Base-by-base conservation (phyloP, 2,797 vertebrate species). In the Geotrypetes seraphini region DNA sequence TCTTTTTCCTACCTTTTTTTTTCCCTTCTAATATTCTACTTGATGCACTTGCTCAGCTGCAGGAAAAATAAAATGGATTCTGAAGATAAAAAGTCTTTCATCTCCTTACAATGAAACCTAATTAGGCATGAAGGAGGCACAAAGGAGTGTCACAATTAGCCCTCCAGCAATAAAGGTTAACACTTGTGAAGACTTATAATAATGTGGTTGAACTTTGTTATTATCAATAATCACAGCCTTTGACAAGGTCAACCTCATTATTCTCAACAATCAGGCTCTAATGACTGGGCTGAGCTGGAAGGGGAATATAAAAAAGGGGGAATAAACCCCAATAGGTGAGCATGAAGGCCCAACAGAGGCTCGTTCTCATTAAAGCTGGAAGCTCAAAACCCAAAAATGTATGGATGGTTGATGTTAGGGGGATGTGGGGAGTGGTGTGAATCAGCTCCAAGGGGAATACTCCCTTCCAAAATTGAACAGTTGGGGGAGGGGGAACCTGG, bases 101-200 rank as follows among this genome's bases (percentile, higher is more conserved):
- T 78, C 73, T 67, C 59, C 46, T 48, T 50, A 63, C 57, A 66
- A 49, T 1, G 25, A 59, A 69, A 61, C 36, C 56, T 67, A 71
- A 73, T 75, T 65, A 64, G 53, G 59, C 50, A 26, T 63, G 57
- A 72, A 72, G 62, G 60, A 62, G 63, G 48, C 39, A 53, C 34
- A 22, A 41, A 56, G n/a, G 58, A 62, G 47, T 62, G 53, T 57
- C 54, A 63, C 57, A 64, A 59, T 63, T 56, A 53, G 57, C 44
- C 52, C 28, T 54, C 31, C 22, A 18, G 57, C 53, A 48, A 56
- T 59, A 58, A 60, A 67, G 57, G 57, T 56, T 68, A 71, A 51
- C 50, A 31, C 37, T 61, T 54, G 66, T 62, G 53, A 60, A 66
- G 64, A 59, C 31, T 47, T 22, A 21, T 60, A 57, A 55, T 53